Evolutionary conservation across 2,113 vertebrate species (phyloP).

Genomic region (Pionites leucogaster): DNA sequence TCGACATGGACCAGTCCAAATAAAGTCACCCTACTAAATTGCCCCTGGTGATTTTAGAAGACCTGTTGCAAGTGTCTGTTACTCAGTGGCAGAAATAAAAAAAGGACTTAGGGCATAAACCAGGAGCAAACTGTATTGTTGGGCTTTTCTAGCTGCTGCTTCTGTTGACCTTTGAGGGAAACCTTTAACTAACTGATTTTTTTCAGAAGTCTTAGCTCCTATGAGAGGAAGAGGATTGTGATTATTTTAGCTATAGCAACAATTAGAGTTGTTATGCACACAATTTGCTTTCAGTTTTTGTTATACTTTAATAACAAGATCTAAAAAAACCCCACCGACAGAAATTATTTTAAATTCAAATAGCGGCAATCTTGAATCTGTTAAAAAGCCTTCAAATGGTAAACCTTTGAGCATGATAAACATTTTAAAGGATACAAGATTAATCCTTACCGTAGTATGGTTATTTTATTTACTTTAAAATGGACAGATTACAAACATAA

Average conservation of each 20-base stretch:
- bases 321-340: neutral
- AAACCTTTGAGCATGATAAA: neutral
- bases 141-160: neutral
- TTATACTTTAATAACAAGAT: neutral
- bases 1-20: too few relatives aligned
- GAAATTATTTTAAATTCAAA: neutral
- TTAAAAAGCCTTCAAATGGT: neutral
- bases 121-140: neutral
- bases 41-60: neutral
- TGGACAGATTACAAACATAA: accelerated
- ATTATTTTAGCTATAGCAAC: neutral
- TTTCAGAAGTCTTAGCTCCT: neutral
- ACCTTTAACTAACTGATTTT: neutral
- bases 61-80: neutral
- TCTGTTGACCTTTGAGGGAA: neutral
- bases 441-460: neutral
- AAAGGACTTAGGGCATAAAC: neutral
- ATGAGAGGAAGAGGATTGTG: neutral
- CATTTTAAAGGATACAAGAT: neutral
- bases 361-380: neutral
- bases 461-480: neutral
- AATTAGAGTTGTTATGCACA: neutral
- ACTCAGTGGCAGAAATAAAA: neutral
- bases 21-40: neutral
- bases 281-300: neutral